phyloP scores from a whole-genome alignment of 2,888 invertebrate species.

The Drosophila falleni region DNA sequence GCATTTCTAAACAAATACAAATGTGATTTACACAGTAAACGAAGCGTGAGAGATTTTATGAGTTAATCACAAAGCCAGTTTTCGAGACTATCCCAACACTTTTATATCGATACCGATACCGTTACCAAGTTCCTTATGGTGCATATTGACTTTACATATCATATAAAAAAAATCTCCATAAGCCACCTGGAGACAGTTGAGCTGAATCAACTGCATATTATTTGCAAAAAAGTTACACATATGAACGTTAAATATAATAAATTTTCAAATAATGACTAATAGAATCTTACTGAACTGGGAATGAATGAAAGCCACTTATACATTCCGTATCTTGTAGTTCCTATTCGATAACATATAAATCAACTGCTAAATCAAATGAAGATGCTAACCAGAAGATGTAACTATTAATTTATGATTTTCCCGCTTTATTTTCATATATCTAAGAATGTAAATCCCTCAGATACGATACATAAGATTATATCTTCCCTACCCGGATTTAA shows the following conservation, averaged over 20 bases:
- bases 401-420: not conserved
- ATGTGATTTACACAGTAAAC: conserved; percentile 15
- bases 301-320: not conserved
- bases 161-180: conserved; percentile 24
- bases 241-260: not conserved
- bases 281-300: not conserved
- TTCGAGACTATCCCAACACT: conserved; percentile 16
- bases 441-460: not conserved
- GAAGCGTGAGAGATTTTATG: not conserved
- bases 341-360: not conserved
- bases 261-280: conserved; percentile 9
- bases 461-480: too few species aligned
- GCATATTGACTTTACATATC: conserved; percentile 2
- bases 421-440: not conserved
- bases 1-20: not conserved
- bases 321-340: not conserved
- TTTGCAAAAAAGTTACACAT: not conserved
- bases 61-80: not conserved
- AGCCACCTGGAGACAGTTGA: not conserved
- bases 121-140: conserved; percentile 33
- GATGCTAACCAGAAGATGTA: conserved; percentile 1
- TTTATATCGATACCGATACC: not conserved
- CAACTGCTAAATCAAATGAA: conserved; percentile 2
- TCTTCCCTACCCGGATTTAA: not conserved
- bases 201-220: conserved; percentile 26